Conservation (phyloP, 2,797 vertebrate genomes). For the Enteromius mattozi region DNA sequence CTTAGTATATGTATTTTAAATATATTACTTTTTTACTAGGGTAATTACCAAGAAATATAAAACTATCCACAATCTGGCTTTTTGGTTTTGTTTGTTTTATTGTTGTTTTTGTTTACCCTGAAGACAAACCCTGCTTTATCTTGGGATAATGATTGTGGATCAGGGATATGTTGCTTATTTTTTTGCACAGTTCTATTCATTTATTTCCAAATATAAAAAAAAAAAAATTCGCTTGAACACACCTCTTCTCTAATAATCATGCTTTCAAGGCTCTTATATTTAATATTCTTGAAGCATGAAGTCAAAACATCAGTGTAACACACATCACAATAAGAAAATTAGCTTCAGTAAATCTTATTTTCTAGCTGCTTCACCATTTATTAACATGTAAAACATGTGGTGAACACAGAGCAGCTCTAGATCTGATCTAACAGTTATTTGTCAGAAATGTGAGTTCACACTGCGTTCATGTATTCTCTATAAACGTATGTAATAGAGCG, state of each 20-base stretch:
- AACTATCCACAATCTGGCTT: no score
- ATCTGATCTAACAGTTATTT: no score
- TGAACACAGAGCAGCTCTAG: no score
- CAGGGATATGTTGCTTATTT: background rate
- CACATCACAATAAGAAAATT: background rate
- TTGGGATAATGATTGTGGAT: background rate
- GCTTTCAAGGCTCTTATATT: background rate
- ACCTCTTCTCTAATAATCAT: background rate
- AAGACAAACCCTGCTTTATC: background rate
- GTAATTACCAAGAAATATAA: no score
- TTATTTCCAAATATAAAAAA: background rate
- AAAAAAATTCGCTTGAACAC: background rate
- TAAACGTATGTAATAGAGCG: background rate
- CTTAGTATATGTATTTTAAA: no score
- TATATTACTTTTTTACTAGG: no score
- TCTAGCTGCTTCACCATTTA: no score
- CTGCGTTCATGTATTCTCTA: background rate
- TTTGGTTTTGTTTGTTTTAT: no score
- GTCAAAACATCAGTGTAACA: background rate
- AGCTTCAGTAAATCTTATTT: background rate
- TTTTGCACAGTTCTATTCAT: background rate
- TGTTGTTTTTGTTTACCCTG: no score
- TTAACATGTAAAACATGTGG: no score
- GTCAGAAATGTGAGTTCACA: no score
- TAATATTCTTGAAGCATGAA: background rate